Base-by-base conservation (phyloP, 1,140 invertebrate genomes). In the Drosophila simulans region DNA sequence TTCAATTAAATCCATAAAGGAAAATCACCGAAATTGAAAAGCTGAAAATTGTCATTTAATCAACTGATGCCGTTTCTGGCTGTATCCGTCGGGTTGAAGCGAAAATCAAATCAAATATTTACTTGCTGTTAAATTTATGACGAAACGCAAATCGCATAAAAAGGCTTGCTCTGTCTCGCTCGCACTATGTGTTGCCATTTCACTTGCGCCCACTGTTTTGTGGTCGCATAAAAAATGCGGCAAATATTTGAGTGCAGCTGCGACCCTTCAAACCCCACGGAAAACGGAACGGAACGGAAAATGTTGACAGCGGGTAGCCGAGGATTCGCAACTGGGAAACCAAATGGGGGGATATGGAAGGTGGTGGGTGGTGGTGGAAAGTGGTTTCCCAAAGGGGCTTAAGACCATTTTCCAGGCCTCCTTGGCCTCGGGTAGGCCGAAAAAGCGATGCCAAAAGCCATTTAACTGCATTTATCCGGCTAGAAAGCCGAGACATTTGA, bases 91-190 rank as follows among this genome's bases (percentile, higher is more conserved):
- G 45, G 58, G 45, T 22, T 22, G 20, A 40, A 40, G 37, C 42
- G 60, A 57, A 53, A 82, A 86, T 86, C 73, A 77, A 77, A 85
- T 85, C 78, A 86, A 85, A 85, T 85, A 85, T 85, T 85, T 85
- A 86, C 77, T 77, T 69, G 73, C 77, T 81, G 77, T 84, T 84
- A 69, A 80, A 84, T 84, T 84, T 84, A 84, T 84, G 80, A 84
- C 81, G 80, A 68, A 76, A 65, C 72, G 77, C 60, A 83, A 80
- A 85, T 80, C 57, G 57, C 58, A 80, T 73, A 80, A 76, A 73
- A 76, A 76, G 72, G 69, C 43, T 49, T 52, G 15, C 4, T 15
- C 46, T 1, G 35, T 46, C 42, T 25, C 11, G 5, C 27, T 20
- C 31, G 1, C 17, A 11, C 48, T 2, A n/a, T 51, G 25, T 49